Evolutionary conservation across 2,888 invertebrate genomes (phyloP).

Genomic region (Gnatocerus cornutus): DNA sequence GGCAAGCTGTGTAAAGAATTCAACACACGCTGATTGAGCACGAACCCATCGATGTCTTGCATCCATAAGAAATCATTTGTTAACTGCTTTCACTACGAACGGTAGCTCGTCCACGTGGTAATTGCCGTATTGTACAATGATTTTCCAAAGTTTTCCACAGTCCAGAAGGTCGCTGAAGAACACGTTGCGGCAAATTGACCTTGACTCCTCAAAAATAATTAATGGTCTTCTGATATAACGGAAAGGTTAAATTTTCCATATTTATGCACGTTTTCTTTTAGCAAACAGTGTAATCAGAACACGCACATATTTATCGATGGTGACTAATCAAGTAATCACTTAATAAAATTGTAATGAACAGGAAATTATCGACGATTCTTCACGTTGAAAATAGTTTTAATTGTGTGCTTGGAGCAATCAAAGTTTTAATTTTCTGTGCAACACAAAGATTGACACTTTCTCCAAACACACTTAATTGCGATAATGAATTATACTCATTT

Average conservation of each 20-base stretch:
- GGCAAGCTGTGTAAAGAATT: too few species aligned
- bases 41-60: not conserved
- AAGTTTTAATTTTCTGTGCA: constrained; percentile 19
- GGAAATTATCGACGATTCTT: not conserved
- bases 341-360: not conserved
- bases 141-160: constrained; percentile 7
- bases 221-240: constrained; percentile 19
- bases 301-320: not conserved
- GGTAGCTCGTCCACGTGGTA: not conserved
- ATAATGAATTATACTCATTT: constrained; percentile 47
- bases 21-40: not conserved
- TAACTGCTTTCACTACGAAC: constrained; percentile 6
- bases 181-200: constrained; percentile 24
- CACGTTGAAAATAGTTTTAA: not conserved
- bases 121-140: constrained; percentile 3
- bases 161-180: constrained; percentile 29
- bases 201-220: constrained; percentile 39
- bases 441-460: constrained; percentile 46
- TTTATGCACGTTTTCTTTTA: constrained; percentile 11
- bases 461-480: constrained; percentile 41
- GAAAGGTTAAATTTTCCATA: constrained; percentile 36
- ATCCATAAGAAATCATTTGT: not conserved
- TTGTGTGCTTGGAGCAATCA: not conserved
- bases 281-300: not conserved
- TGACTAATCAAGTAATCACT: constrained; percentile 1